Evolutionary conservation across 2,113 vertebrate genomes (phyloP), one percentile per base, ranked within the genome.

Genomic region (Calidris pygmaea): DNA sequence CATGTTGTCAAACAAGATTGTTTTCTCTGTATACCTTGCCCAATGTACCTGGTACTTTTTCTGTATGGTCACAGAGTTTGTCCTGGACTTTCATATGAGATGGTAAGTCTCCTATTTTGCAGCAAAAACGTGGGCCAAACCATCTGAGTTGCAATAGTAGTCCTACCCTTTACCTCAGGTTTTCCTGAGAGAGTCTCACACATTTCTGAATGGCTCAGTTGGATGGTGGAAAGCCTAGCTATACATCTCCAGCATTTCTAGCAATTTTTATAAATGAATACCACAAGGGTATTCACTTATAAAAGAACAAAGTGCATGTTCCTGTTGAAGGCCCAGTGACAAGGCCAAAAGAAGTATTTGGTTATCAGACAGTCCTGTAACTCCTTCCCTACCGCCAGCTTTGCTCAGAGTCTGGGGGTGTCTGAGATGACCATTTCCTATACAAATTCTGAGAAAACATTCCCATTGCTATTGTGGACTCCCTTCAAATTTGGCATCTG

Each of bases 121-220:
- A 76, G 45, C 22, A 82, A 76, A 67, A 5, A 29, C 2, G 1
- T 32, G 10, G 23, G 3, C 14, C 67, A 71, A 50, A n/a, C 12
- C 2, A 50, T 11, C 12, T 34, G 9, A 56, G 9, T 65, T 43
- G 34, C 34, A 71, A 22, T 74, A 67, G 19, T 11, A 53, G 27
- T 43, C 18, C 19, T 63, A n/a, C 12, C 23, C 12, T 85, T 76
- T 65, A 43, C 21, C 22, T 35, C 20, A 74, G 37, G 9, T 77
- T 70, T 82, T 74, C 4, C 3, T 65, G 43, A 43, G 9, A 55
- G 4, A 67, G 7, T 35, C 30, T 67, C 11, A 32, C 12, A 58
- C 71, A 39, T 39, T 5, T 81, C 35, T 1, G 1, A 48, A 84
- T 0, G 0, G 7, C 10, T 78, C 27, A 8, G 14, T 70, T 73